phyloP scores from a whole-genome alignment of 1,140 invertebrate species.

The Cydia amplana region DNA sequence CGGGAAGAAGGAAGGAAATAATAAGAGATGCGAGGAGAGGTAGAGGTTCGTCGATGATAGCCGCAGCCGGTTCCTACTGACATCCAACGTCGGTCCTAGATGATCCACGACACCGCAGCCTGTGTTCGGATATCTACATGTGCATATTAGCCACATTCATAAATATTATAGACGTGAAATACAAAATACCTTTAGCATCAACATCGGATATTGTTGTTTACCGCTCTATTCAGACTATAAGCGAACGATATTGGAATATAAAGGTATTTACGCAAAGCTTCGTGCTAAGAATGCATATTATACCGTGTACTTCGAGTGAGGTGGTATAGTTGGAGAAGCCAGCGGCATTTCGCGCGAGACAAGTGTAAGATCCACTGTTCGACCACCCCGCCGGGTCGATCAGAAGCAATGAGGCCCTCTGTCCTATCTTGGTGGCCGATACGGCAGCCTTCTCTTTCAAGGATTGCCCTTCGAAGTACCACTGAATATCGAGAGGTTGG shows the following conservation, averaged over 20 bases:
- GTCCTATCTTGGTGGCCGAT: slow-evolving; percentile 82
- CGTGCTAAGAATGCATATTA: slow-evolving; percentile 68
- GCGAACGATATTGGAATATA: slow-evolving; percentile 55
- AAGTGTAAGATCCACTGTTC: slow-evolving; percentile 92
- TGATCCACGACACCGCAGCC: slow-evolving; percentile 22
- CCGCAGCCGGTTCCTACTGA: slow-evolving; percentile 74
- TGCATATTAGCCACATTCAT: slow-evolving; percentile 29
- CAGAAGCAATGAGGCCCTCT: slow-evolving; percentile 84
- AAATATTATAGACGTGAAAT: slow-evolving; percentile 20
- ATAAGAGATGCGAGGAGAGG: slow-evolving; percentile 61
- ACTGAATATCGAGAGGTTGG: slow-evolving; percentile 89
- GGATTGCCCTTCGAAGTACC: slow-evolving; percentile 84
- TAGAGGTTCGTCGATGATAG: slow-evolving; percentile 75
- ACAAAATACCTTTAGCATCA: slow-evolving; percentile 28
- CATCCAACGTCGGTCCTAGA: slow-evolving; percentile 37
- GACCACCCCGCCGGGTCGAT: slow-evolving; percentile 90
- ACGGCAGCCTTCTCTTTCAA: slow-evolving; percentile 81
- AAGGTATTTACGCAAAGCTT: slow-evolving; percentile 63
- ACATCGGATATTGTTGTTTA: slow-evolving; percentile 15
- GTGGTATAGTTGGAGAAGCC: slow-evolving; percentile 90
- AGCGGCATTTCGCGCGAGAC: slow-evolving; percentile 92
- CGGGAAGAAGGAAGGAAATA: slow-evolving; percentile 52
- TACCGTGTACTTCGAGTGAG: slow-evolving; percentile 83
- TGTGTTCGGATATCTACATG: slow-evolving; percentile 25
- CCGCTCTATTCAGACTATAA: slow-evolving; percentile 26